Conservation (phyloP, 1,140 invertebrate genomes). For the Brachionus asplanchnoidis region DNA sequence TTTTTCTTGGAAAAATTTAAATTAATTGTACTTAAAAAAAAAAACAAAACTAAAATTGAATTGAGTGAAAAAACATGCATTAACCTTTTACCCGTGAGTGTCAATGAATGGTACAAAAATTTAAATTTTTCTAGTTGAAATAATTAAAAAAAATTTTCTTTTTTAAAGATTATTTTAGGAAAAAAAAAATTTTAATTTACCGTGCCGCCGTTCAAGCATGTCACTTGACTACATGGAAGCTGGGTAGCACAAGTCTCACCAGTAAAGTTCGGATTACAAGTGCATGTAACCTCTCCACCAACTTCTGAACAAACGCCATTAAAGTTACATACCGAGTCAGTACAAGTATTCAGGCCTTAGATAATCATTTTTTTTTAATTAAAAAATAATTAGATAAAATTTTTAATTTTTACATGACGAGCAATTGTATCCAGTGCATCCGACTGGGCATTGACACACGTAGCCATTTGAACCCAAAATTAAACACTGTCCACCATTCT, state of each 20-base stretch:
- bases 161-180: neutral
- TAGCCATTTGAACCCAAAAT: conserved; percentile 20
- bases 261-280: neutral
- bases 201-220: conserved; percentile 12
- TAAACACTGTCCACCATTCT: conserved; percentile 37
- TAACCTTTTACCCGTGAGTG: no score
- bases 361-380: neutral
- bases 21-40: no score
- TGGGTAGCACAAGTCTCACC: neutral
- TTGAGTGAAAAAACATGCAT: no score
- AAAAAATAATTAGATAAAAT: neutral
- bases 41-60: no score
- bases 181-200: neutral
- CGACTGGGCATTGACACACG: conserved; percentile 30
- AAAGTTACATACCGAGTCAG: neutral
- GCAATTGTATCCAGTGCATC: conserved; percentile 22
- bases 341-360: neutral
- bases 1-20: no score
- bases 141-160: neutral
- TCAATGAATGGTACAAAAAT: no score
- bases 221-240: neutral
- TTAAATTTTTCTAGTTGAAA: neutral
- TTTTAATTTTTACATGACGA: neutral
- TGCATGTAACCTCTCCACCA: neutral
- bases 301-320: neutral